Base-by-base conservation (phyloP, 2,888 invertebrate genomes). In the Lathronympha strigana region DNA sequence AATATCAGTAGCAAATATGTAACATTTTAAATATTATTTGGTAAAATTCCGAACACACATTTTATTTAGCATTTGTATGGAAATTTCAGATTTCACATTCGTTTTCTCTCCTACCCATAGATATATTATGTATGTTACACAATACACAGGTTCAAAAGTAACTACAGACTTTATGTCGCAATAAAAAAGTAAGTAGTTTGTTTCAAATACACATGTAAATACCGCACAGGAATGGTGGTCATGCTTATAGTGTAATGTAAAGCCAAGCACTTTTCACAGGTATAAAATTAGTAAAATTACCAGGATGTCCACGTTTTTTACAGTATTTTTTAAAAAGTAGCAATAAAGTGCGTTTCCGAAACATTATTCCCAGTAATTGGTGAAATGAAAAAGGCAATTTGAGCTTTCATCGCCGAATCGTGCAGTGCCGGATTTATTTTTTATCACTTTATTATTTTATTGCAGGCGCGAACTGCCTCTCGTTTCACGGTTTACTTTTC, bases 391-490 rank as follows among this genome's bases (percentile, higher is more conserved):
- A 72, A 62, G 62, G 81, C 79, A 82, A 84, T 84, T 80, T 81
- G 79, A 73, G 73, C 79, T 81, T 80, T 81, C 77, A 76, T 73
- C 74, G 73, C 70, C 68, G 74, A 73, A 79, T 76, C 79, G 79
- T 81, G 80, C 84, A 77, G 83, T 76, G 81, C 78, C 74, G 82
- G 76, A 80, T 82, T 79, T 73, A 78, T 80, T 82, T 83, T 86
- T 84, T 85, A 87, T 85, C 83, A 76, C 81, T 84, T 85, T 87
- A 89, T 89, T 85, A 88, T 87, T 86, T 82, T 86, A 88, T 88
- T 85, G 85, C 84, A 81, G 83, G 77, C 81, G 80, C 79, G 79
- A 82, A 82, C 80, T 81, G 84, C 83, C 82, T 83, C 82, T 81
- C 77, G 80, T 84, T 90, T 88, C 83, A 88, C 83, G 81, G 84